Conservation (phyloP, 2,888 invertebrate genomes). For the Aphidoletes aphidimyza region DNA sequence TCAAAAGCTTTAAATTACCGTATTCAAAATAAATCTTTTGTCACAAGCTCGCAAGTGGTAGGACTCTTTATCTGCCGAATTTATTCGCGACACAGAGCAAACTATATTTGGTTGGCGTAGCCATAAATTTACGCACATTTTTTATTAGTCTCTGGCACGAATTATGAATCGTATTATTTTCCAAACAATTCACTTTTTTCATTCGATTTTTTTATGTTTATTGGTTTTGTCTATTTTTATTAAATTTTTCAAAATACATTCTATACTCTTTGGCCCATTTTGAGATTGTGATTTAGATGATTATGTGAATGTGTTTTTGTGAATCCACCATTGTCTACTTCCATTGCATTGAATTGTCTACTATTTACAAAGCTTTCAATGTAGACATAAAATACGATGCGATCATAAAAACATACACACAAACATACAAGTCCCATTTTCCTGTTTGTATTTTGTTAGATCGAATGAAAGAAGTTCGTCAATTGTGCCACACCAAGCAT, state of each 20-base stretch:
- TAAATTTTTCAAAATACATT: not conserved
- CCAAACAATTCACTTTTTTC: not conserved
- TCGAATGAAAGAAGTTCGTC: not conserved
- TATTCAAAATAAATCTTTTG: not conserved
- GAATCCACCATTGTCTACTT: not conserved
- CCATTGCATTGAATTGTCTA: not conserved
- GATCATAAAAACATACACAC: not conserved
- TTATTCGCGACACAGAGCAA: too few relatives aligned
- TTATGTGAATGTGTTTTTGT: not conserved
- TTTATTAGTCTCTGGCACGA: not conserved
- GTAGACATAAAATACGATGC: too few relatives aligned
- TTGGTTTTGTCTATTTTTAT: constrained; percentile 5
- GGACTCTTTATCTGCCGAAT: not conserved
- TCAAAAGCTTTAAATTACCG: not conserved
- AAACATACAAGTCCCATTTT: not conserved
- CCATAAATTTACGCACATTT: constrained; percentile 15
- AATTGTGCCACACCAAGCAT: not conserved
- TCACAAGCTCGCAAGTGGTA: not conserved
- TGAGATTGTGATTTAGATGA: too few relatives aligned
- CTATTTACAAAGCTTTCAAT: not conserved
- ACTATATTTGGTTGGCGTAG: not conserved
- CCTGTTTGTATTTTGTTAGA: not conserved
- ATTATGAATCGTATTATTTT: not conserved
- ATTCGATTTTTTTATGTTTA: not conserved
- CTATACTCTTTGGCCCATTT: not conserved